Percentiles rank a stretch among this genome's conserved stretches.
Evolutionary conservation across 2,888 invertebrate species (phyloP).

Genomic region (Helicoverpa assulta): DNA sequence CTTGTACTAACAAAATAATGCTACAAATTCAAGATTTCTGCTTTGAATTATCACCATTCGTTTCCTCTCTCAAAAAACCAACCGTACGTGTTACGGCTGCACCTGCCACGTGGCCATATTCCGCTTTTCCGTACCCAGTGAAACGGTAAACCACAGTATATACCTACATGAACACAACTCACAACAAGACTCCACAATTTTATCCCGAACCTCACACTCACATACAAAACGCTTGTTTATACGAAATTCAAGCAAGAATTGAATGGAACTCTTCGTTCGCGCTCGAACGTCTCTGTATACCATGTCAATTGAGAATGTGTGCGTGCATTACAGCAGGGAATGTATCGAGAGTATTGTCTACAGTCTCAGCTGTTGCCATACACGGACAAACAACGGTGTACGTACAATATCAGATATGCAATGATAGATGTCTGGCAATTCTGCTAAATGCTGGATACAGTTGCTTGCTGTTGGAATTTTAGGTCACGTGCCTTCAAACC

Average conservation of each 20-base stretch:
- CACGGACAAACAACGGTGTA: constrained; percentile 21
- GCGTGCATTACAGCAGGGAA: neutral
- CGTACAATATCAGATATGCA: constrained; percentile 48
- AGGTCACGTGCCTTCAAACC: constrained; percentile 25
- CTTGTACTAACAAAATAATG: constrained; percentile 35
- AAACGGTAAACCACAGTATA: constrained; percentile 39
- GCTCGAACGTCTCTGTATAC: neutral
- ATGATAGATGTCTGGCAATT: constrained; percentile 56
- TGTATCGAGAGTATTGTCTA: neutral
- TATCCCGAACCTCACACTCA: neutral
- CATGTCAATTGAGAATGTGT: neutral
- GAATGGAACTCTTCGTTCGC: neutral
- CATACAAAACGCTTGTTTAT: neutral
- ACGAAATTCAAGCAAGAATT: neutral
- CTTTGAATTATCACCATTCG: constrained; percentile 41
- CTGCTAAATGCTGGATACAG: constrained; percentile 45
- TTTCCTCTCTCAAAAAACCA: constrained; percentile 36
- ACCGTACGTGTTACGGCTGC: constrained; percentile 33
- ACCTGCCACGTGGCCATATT: constrained; percentile 49
- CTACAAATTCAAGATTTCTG: constrained; percentile 45
- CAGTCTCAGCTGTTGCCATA: neutral
- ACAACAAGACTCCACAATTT: neutral
- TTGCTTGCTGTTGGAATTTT: constrained; percentile 43
- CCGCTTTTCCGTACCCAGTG: constrained; percentile 34
- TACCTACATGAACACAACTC: constrained; percentile 10